Base-by-base conservation (phyloP, 2,888 invertebrate genomes). In the Elysia crispata region DNA sequence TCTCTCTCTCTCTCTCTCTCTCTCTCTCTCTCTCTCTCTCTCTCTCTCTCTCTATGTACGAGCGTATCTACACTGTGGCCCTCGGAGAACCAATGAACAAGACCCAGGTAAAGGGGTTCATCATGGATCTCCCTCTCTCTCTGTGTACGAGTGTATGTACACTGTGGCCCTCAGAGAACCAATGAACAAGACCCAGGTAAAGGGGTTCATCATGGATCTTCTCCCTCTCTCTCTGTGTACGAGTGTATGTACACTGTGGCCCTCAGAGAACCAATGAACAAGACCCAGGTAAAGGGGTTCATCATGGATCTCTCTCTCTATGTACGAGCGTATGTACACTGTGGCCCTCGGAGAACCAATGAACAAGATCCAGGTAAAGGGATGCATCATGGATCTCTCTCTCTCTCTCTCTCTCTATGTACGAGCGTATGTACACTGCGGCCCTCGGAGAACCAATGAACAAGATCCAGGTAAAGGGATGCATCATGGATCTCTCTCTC, bases 401-500 rank as follows among this genome's bases (percentile, higher is more conserved):
- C n/a, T 25, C n/a, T 70, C n/a, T n/a, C n/a, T 20, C 13, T 33
- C 20, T 41, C 25, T 25, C 30, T 77, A 93, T 92, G 18, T 93
- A 93, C 83, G 88, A 92, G 72, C 89, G 90, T 41, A 85, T 93
- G 77, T 89, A 91, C 80, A 88, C 91, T 80, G 92, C 92, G 86
- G 92, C 93, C 8, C 85, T 90, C 80, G 85, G 89, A 15, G 92
- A 92, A 70, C 90, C 92, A 1, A 86, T 93, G 79, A 93, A 93
- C 86, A 86, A 89, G 78, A 87, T 88, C 13, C 90, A 92, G 84
- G 92, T 92, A 76, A 8, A 20, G 28, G 8, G 25, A 25, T 31
- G 1, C 18, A 8, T 15, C 15, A 13, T 41, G 30, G 33, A 20
- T 41, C 49, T 30, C 33, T 41, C 1, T 31, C n/a, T 25, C n/a